Evolutionary conservation across 2,797 vertebrate genomes (phyloP).

Genomic region (Alosa sapidissima): DNA sequence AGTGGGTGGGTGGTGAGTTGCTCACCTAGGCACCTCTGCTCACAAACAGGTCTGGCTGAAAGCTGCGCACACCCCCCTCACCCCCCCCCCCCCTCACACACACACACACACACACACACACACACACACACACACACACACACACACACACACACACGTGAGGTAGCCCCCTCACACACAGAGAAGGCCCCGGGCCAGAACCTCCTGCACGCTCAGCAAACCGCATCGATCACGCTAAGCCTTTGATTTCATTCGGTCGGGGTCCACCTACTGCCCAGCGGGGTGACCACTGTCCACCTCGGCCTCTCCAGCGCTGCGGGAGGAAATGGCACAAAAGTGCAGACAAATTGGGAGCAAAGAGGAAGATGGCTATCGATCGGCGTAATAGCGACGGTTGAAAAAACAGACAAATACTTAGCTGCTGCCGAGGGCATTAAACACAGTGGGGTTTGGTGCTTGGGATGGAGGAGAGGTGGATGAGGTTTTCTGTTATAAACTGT

Average conservation of each 20-base stretch:
- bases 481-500: background rate
- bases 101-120: no score
- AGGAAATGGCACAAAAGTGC: constrained; percentile 47
- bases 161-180: background rate
- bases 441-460: constrained; percentile 8
- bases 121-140: no score
- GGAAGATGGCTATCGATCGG: constrained; percentile 55
- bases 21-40: constrained; percentile 26
- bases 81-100: no score
- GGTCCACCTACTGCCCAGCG: constrained; percentile 13
- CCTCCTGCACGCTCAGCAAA: constrained; percentile 22
- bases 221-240: constrained; percentile 43
- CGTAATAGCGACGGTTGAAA: constrained; percentile 37
- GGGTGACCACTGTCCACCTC: constrained; percentile 27
- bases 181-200: background rate
- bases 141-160: background rate
- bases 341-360: constrained; percentile 42
- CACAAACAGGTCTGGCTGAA: constrained; percentile 37
- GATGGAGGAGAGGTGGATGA: background rate
- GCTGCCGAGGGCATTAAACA: constrained; percentile 39
- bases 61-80: background rate
- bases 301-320: constrained; percentile 32
- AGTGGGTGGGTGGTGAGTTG: background rate
- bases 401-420: constrained; percentile 42
- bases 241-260: constrained; percentile 38